Evolutionary conservation across 2,888 invertebrate genomes (phyloP).

Genomic region (Cerastis rubricosa): DNA sequence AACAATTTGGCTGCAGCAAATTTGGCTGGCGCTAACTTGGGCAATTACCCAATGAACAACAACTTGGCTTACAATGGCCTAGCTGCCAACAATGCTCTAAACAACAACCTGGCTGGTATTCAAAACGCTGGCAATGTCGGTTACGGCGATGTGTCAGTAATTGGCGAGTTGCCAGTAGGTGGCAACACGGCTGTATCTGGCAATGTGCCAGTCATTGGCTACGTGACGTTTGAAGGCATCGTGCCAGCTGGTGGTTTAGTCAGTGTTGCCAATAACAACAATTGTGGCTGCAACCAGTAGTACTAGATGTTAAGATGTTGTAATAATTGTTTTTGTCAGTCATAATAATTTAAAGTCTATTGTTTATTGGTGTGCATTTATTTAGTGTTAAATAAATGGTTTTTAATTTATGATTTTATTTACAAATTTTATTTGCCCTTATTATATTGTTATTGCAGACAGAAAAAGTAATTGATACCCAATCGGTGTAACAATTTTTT

Average conservation of each 20-base stretch:
- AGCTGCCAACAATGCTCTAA: slow-evolving; percentile 31
- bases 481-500: background rate
- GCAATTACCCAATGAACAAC: slow-evolving; percentile 37
- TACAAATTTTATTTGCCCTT: background rate
- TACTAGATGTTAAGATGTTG: slow-evolving; percentile 49
- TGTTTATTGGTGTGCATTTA: slow-evolving; percentile 20
- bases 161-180: slow-evolving; percentile 81
- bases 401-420: slow-evolving; percentile 52
- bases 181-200: slow-evolving; percentile 81
- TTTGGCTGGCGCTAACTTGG: slow-evolving; percentile 32
- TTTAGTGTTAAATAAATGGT: slow-evolving; percentile 39
- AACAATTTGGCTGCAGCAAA: slow-evolving; percentile 33
- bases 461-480: background rate
- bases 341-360: slow-evolving; percentile 24
- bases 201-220: slow-evolving; percentile 85
- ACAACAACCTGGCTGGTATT: slow-evolving; percentile 23
- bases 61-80: slow-evolving; percentile 39
- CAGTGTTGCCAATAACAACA: slow-evolving; percentile 78
- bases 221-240: slow-evolving; percentile 84
- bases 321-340: slow-evolving; percentile 4
- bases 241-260: slow-evolving; percentile 84
- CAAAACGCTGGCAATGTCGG: slow-evolving; percentile 66
- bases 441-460: background rate
- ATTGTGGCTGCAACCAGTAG: slow-evolving; percentile 72
- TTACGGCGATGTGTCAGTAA: slow-evolving; percentile 78